These are phyloP conservation scores for Toxotes jaculatrix DNA, from an alignment of 2,113 vertebrate genomes.

Conservation along the genomic window DNA sequence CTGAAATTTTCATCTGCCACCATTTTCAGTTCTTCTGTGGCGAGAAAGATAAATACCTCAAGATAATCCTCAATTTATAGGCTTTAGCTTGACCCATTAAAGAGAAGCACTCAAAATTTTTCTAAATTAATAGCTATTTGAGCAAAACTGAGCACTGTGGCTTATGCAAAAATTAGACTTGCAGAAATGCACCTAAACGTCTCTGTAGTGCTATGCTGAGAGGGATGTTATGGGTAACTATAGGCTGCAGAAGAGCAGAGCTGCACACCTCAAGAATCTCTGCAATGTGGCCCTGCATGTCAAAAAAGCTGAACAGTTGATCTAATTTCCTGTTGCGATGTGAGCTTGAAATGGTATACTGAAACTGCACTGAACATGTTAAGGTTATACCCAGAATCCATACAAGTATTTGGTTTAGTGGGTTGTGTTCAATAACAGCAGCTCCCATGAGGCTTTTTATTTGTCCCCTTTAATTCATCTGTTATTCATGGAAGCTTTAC, in stretches of 20 bases:
- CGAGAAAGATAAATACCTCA: not conserved
- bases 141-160: too few species aligned
- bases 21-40: not conserved
- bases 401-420: not conserved
- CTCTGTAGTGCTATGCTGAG: not conserved
- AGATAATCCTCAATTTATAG: not conserved
- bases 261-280: not conserved
- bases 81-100: not conserved
- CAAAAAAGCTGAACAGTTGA: not conserved
- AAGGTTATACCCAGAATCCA: not conserved
- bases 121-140: not conserved
- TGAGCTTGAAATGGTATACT: not conserved
- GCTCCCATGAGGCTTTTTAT: not conserved
- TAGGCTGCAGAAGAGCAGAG: not conserved
- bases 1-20: too few species aligned
- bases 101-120: not conserved
- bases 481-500: not conserved
- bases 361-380: not conserved
- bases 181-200: not conserved
- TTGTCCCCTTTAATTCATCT: not conserved
- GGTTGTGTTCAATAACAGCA: not conserved
- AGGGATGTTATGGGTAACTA: not conserved
- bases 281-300: not conserved
- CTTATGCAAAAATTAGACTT: not conserved
- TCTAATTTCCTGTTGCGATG: too few species aligned